These are phyloP conservation scores for Bufotes viridis DNA, from an alignment of 2,797 vertebrate species.

Conservation along the genomic window DNA sequence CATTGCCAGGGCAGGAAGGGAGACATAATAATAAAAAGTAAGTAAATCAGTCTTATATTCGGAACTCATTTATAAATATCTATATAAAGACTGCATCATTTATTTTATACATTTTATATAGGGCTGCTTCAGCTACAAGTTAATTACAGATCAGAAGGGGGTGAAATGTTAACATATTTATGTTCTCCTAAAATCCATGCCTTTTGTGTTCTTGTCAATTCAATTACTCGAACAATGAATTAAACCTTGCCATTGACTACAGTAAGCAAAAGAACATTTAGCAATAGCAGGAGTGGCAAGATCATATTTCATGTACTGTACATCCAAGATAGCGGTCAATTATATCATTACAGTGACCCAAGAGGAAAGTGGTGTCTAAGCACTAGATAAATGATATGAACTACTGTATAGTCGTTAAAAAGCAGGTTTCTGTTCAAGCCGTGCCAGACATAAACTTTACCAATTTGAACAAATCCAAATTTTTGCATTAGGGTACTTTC, in stretches of 20 bases:
- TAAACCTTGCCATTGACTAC: neutral
- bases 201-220: slow-evolving; percentile 29
- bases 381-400: slow-evolving; percentile 29
- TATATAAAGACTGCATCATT: neutral
- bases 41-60: neutral
- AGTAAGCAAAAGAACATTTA: slow-evolving; percentile 25
- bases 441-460: neutral
- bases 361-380: slow-evolving; percentile 12
- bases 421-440: neutral
- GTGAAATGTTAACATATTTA: slow-evolving; percentile 30
- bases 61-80: neutral
- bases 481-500: neutral
- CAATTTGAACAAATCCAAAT: neutral
- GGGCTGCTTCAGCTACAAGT: neutral
- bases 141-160: slow-evolving; percentile 10
- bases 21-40: too few species aligned
- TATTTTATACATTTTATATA: neutral
- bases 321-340: slow-evolving; percentile 31
- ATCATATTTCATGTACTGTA: slow-evolving; percentile 30
- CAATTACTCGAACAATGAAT: slow-evolving; percentile 24
- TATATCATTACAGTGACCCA: slow-evolving; percentile 22
- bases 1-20: neutral
- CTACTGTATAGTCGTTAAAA: slow-evolving; percentile 14
- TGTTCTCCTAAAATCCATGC: slow-evolving; percentile 12
- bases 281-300: neutral